phyloP scores from a whole-genome alignment of 2,113 vertebrate genomes.

The Eurypyga helias region DNA sequence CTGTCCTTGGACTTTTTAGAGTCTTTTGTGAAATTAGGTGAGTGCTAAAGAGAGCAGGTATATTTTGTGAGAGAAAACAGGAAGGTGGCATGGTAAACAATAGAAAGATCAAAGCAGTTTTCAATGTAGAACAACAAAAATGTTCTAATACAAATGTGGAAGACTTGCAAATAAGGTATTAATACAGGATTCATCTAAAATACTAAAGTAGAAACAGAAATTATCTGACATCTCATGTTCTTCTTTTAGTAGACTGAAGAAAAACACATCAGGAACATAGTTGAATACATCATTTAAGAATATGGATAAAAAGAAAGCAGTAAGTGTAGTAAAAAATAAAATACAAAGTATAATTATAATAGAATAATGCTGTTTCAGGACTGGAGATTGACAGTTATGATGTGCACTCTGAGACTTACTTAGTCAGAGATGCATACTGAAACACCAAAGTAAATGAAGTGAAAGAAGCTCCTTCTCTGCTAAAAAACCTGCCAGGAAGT shows the following conservation, averaged over 20 bases:
- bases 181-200: not conserved
- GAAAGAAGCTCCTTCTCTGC: too few species aligned
- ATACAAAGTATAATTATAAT: not conserved
- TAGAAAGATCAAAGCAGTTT: slow-evolving; percentile 13
- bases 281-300: not conserved
- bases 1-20: not conserved
- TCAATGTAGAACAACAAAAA: not conserved
- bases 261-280: not conserved
- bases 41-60: not conserved
- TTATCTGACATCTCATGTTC: not conserved
- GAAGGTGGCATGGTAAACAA: not conserved
- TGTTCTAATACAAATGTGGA: not conserved
- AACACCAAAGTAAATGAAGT: not conserved
- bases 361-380: not conserved
- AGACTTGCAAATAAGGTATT: not conserved
- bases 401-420: not conserved
- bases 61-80: not conserved
- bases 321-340: not conserved
- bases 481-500: too few species aligned
- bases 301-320: not conserved
- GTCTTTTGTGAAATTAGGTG: not conserved
- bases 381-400: not conserved
- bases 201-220: not conserved
- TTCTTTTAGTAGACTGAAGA: not conserved
- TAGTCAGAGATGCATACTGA: not conserved